Conservation (phyloP, 2,888 invertebrate genomes). For the Tetranychus truncatus region DNA sequence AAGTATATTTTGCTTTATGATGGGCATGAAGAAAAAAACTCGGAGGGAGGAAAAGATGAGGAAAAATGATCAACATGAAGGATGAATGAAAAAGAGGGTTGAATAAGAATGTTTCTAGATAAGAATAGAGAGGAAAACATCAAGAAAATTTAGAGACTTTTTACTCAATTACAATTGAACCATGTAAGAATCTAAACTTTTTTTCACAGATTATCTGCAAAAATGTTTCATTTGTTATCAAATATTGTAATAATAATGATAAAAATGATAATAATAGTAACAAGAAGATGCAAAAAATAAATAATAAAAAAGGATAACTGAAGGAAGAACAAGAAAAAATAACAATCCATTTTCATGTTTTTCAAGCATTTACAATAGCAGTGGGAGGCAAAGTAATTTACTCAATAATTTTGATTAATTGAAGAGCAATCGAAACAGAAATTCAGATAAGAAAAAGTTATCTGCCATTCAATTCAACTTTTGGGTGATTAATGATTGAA, state of each 20-base stretch:
- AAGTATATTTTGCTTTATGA: background rate
- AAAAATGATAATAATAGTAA: background rate
- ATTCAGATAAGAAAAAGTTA: too few species aligned
- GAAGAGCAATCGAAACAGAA: background rate
- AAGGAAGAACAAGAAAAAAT: background rate
- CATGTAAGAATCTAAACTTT: background rate
- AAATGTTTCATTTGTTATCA: background rate
- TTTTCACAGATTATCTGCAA: background rate
- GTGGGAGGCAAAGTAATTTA: background rate
- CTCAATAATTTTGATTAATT: background rate
- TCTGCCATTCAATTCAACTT: too few species aligned
- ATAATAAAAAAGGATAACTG: background rate
- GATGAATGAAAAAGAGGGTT: background rate
- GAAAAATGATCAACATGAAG: background rate
- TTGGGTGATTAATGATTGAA: too few species aligned
- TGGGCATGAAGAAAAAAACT: background rate
- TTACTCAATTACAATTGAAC: background rate
- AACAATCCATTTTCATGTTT: background rate
- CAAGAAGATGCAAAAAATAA: too few species aligned
- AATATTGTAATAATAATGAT: background rate
- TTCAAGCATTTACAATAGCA: background rate
- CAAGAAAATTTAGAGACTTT: background rate
- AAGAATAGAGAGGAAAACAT: background rate
- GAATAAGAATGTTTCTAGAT: background rate
- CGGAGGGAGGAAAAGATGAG: background rate